Evolutionary conservation across 2,113 vertebrate species (phyloP), one percentile per base, ranked within the genome.

Genomic region (Protobothrops mucrosquamatus): DNA sequence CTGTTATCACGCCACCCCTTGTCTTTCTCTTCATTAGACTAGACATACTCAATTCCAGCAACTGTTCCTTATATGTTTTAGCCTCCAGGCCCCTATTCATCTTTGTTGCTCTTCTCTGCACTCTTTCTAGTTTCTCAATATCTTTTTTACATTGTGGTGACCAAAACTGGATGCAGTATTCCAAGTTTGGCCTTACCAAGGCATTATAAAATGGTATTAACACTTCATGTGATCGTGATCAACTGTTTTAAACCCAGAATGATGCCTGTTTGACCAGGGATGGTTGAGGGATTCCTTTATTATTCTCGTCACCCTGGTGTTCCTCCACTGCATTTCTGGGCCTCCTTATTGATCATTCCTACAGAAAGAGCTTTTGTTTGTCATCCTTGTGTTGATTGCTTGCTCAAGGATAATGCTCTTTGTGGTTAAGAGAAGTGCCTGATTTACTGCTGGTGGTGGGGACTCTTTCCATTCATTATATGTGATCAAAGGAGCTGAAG

Each of bases 321-420:
- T 93, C 74, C 93, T 93, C 95, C 59, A 90, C 0, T 2, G 43
- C 39, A 9, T 94, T 94, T 95, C 92, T 87, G 93, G 94, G 89
- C 46, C 93, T 94, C 89, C 92, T 93, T 96, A 90, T 95, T 59
- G 87, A 94, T 96, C 89, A 95, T 57, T 85, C 81, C 93, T 48
- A 92, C 92, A 86, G 90, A 6, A 94, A 92, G 69, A 88, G 56
- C 43, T 55, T 64, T 74, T 85, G 87, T 94, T 95, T 96, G 34
- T 92, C 87, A 94, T 94, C 10, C 20, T 96, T 95, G 39, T 86
- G 93, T 85, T 59, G 96, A 93, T 29, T 1, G 86, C 54, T 74
- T 55, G 64, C 15, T 46, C 51, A 95, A 87, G 9, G 92, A 61
- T 56, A 88, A n/a, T 48, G 0, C 91, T 92, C 39, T 69, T 93